Conservation (phyloP, 2,797 vertebrate species). For the Centroberyx gerrardi region DNA sequence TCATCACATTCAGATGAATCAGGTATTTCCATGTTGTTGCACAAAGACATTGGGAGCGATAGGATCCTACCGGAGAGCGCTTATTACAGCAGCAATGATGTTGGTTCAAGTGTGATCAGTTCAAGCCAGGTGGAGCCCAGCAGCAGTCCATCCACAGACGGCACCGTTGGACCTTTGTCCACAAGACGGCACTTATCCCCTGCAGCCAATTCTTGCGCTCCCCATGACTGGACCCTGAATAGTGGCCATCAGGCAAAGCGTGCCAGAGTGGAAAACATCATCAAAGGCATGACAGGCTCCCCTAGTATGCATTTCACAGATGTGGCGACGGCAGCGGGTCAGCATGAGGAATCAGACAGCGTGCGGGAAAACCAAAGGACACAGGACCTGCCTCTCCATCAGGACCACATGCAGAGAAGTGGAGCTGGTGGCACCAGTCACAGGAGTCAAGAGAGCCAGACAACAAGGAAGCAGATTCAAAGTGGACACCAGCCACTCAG, state of each 20-base stretch:
- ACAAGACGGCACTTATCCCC: constrained; percentile 34
- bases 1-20: constrained; percentile 34
- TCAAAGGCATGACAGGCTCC: constrained; percentile 86
- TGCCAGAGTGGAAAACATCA: constrained; percentile 91
- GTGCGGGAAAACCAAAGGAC: constrained; percentile 72
- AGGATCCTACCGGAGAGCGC: constrained; percentile 55
- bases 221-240: constrained; percentile 65
- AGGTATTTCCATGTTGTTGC: constrained; percentile 64
- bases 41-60: constrained; percentile 43
- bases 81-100: constrained; percentile 60
- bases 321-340: constrained; percentile 19
- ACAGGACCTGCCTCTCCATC: constrained; percentile 63
- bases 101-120: constrained; percentile 50
- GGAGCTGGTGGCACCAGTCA: constrained; percentile 24
- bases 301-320: constrained; percentile 46
- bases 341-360: constrained; percentile 6
- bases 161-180: constrained; percentile 30
- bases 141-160: constrained; percentile 47
- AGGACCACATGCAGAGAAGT: constrained; percentile 33
- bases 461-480: constrained; percentile 78
- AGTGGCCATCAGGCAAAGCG: constrained; percentile 86
- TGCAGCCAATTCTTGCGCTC: constrained; percentile 36
- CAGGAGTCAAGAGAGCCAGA: constrained; percentile 47
- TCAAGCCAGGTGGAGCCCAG: constrained; percentile 48
- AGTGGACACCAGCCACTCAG: constrained; percentile 80